Evolutionary conservation across 2,113 vertebrate genomes (phyloP).

Genomic region (Pollachius pollachius): DNA sequence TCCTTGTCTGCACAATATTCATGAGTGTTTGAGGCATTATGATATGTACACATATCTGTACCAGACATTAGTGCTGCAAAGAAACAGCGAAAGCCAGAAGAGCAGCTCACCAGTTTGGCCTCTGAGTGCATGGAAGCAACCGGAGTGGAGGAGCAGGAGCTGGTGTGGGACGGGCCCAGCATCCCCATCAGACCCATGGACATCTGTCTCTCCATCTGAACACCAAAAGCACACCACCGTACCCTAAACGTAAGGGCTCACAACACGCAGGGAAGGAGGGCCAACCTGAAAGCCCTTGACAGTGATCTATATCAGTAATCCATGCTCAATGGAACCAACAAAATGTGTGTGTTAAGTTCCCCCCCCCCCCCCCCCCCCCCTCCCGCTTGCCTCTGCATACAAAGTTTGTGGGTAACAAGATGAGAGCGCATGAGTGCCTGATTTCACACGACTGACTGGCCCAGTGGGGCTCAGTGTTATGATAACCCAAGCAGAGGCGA

Average conservation of each 20-base stretch:
- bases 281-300: background rate
- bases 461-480: constrained; percentile 59
- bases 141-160: constrained; percentile 91
- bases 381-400: background rate
- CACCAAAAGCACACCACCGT: constrained; percentile 33
- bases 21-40: background rate
- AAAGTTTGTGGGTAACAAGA: constrained; percentile 16
- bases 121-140: constrained; percentile 97
- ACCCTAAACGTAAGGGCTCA: background rate
- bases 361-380: too few relatives aligned
- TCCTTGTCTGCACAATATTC: constrained; percentile 38
- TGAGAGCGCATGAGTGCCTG: constrained; percentile 47
- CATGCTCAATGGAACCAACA: too few relatives aligned
- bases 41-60: background rate
- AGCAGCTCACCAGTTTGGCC: constrained; percentile 91
- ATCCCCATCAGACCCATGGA: constrained; percentile 99
- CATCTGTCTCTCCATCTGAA: constrained; percentile 98
- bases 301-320: background rate
- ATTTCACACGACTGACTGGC: constrained; percentile 60
- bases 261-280: constrained; percentile 13
- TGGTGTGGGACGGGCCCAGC: constrained; percentile 91
- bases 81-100: background rate
- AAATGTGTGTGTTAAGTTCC: background rate
- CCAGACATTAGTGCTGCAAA: too few relatives aligned
- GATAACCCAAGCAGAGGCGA: constrained; percentile 67